phyloP scores from a whole-genome alignment of 2,888 invertebrate species.

The Tipula confusa region DNA sequence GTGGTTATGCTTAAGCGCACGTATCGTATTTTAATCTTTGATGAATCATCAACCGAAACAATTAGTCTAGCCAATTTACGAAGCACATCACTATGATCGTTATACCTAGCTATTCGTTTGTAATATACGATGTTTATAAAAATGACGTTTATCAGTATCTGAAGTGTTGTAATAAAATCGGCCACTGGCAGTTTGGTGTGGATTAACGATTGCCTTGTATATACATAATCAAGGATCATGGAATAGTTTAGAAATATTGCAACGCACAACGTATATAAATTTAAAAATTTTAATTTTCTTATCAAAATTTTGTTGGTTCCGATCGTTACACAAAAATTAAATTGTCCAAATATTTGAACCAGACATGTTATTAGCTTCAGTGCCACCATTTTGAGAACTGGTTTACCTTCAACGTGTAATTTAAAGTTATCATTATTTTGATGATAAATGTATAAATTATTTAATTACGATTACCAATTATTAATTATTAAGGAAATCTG shows the following conservation, averaged over 20 bases:
- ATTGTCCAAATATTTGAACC: neutral
- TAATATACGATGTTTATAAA: neutral
- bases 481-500: no score
- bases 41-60: neutral
- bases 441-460: no score
- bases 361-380: neutral
- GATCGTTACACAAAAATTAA: neutral
- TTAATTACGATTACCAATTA: no score
- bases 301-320: neutral
- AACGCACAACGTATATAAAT: neutral
- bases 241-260: neutral
- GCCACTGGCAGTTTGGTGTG: neutral
- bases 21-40: neutral
- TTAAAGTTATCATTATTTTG: no score
- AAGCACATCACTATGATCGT: neutral
- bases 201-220: neutral
- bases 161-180: neutral
- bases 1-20: neutral
- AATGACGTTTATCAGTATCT: neutral
- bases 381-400: no score
- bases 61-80: neutral
- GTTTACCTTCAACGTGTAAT: no score
- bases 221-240: neutral
- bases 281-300: neutral
- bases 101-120: neutral